Evolutionary conservation across 2,888 invertebrate genomes (phyloP), one percentile per base, ranked within the genome.

Genomic region (Ditylenchus weischeri): DNA sequence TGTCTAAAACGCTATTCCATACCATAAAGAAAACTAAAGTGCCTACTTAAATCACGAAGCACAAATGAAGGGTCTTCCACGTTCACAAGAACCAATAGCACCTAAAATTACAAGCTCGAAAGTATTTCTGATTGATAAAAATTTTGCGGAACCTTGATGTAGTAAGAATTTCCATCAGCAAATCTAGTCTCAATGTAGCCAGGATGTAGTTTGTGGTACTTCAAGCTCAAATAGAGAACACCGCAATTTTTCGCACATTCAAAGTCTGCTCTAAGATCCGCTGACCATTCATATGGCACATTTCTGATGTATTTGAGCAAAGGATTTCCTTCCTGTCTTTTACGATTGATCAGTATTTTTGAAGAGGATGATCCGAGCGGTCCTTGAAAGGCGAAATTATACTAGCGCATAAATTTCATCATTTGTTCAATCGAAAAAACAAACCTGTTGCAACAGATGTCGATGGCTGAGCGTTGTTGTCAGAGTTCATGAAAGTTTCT

Each of bases 261-360:
- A 69, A 79, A 82, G 65, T 82, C 82, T 36, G 78, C 69, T 62
- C 72, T 70, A 59, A 76, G 71, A n/a, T 74, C 74, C 63, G 65
- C 68, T 63, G 68, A 76, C 75, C 76, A 81, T 65, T 81, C 81
- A 70, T 79, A 81, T 4, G 78, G 76, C 7, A 82, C 80, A 63
- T 79, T 81, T 49, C 80, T 75, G 18, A 82, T 74, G 68, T 81
- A 82, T 68, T 79, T 80, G 49, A 82, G 69, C n/a, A 82, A 69
- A 18, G 82, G 82, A 72, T 82, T 82, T 51, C 79, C 79, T 58
- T 81, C 76, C 68, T 81, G 81, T 61, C 81, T 72, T 54, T 73
- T 71, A 43, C 76, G 72, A 71, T 81, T 81, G 36, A 81, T 72
- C 43, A 78, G 60, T 43, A 80, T 69, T 54, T 63, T 73, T 13